Evolutionary conservation across 2,888 invertebrate species (phyloP), one percentile per base, ranked within the genome.

Genomic region (Volucella inanis): DNA sequence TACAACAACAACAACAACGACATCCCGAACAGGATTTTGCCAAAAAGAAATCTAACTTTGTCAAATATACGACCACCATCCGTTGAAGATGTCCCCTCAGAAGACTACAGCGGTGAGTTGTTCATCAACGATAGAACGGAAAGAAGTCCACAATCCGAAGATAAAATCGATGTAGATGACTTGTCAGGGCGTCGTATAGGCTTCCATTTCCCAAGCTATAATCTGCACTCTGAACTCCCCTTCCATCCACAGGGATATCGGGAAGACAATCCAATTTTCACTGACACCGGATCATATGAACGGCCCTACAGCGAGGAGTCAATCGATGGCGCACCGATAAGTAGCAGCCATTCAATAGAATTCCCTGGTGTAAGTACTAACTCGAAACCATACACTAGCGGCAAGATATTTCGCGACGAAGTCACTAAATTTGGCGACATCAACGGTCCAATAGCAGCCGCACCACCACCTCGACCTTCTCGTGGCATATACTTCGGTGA

Each of bases 371-470:
- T 90, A 76, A 89, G 88, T 47, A 88, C 90, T 54, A 91, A 91
- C 72, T 89, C 89, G 8, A 90, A 91, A 81, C 91, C 92, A 0
- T 91, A 91, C 43, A 89, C 90, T 0, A 31, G 31, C 6, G 90
- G 89, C 1, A 91, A 92, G 79, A 87, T 89, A 3, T 92, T 90
- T 81, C 91, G 91, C 54, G 92, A 92, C 49, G 92, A 92, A 57
- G 92, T 92, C 2, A 92, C 92, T 39, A 92, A 92, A 85, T 92
- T 92, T 64, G 92, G 92, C 1, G 92, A 92, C 49, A 88, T 92
- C 10, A 92, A 92, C 81, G 92, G 92, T 10, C 92, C 92, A 0
- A 91, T 92, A 12, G 92, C 92, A 2, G 91, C 91, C 2, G 50
- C 92, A 49, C 91, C 91, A 0, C 88, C 91, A 10, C 89, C 90